Percentiles rank a stretch among this genome's conserved stretches.
These are phyloP conservation scores for Palaemon carinicauda DNA, from an alignment of 1,140 invertebrate genomes.

Conservation along the genomic window DNA sequence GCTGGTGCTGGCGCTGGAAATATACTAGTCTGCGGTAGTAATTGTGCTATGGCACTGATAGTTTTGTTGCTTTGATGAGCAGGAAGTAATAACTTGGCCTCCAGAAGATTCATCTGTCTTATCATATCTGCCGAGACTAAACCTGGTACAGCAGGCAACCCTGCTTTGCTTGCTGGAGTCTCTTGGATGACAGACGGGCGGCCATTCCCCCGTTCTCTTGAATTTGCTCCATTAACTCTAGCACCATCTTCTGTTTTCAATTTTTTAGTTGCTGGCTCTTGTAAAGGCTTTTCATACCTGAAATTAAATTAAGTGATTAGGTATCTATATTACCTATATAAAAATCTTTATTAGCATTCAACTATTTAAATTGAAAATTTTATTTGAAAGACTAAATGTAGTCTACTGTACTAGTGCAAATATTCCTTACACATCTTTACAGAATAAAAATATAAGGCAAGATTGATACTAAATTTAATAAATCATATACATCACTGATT, in stretches of 20 bases:
- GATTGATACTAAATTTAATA: no score
- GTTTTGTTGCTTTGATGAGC: conserved; percentile 60
- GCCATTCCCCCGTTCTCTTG: conserved; percentile 35
- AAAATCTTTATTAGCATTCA: no score
- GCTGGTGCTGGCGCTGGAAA: conserved; percentile 58
- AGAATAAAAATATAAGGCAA: no score
- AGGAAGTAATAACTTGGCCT: conserved; percentile 57
- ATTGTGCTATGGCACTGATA: conserved; percentile 56
- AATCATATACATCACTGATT: neutral
- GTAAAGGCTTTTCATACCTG: conserved; percentile 45
- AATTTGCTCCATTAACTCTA: conserved; percentile 54
- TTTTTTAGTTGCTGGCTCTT: conserved; percentile 55
- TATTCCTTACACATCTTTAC: no score
- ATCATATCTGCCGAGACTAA: conserved; percentile 56
- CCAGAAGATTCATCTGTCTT: conserved; percentile 56
- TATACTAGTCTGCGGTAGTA: conserved; percentile 58
- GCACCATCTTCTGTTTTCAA: conserved; percentile 52
- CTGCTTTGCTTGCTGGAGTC: conserved; percentile 27
- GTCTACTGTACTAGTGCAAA: no score
- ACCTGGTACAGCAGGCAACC: conserved; percentile 53
- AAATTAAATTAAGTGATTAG: neutral
- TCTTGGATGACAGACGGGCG: conserved; percentile 44
- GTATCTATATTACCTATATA: no score
- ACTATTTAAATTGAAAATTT: no score
- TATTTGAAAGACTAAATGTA: no score